A percentile compares a stretch with the other conserved stretches of the same genome.
phyloP scores from a whole-genome alignment of 2,797 vertebrate species.

The Diglossa cyanea region DNA sequence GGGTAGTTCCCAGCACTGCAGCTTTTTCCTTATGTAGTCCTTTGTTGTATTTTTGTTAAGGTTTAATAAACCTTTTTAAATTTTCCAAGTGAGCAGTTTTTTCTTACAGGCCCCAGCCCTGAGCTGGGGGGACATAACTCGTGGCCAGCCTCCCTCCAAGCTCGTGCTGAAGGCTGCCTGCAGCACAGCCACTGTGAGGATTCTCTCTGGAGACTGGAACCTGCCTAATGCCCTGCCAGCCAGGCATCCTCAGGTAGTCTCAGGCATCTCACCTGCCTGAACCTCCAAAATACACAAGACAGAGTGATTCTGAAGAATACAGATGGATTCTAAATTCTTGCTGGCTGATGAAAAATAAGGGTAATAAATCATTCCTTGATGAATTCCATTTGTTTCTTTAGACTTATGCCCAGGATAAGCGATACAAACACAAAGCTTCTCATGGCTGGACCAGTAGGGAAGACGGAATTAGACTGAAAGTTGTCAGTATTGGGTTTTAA shows the following conservation, averaged over 20 bases:
- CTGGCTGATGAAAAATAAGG: background rate
- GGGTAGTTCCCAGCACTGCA: too few relatives aligned
- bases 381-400: background rate
- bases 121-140: accelerated
- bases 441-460: background rate
- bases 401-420: background rate
- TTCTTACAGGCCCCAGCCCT: background rate
- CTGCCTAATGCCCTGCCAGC: background rate
- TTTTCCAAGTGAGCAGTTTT: too few relatives aligned
- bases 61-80: too few relatives aligned
- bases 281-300: background rate
- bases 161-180: background rate
- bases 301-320: background rate
- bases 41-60: too few relatives aligned
- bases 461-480: background rate
- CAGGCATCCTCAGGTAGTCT: background rate
- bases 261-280: background rate
- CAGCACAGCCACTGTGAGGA: background rate
- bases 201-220: background rate
- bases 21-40: too few relatives aligned
- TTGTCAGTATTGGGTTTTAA: background rate
- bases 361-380: background rate
- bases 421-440: background rate
- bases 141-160: background rate
- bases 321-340: background rate